Evolutionary conservation across 1,140 invertebrate species (phyloP), one percentile per base, ranked within the genome.

Genomic region (Whitmania pigra): DNA sequence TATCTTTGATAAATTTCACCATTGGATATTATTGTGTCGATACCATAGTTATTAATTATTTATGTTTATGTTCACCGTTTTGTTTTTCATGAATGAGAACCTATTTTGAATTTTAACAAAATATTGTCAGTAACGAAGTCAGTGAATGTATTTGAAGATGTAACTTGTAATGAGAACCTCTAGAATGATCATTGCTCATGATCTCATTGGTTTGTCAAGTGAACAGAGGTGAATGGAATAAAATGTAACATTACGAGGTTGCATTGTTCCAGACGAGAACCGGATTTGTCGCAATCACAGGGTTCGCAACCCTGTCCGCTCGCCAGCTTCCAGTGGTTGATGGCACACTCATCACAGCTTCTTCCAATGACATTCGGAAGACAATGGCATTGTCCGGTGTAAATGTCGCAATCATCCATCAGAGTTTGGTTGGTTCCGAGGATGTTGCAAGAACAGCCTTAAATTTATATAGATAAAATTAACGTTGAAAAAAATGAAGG

Each of bases 321-420:
- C 0, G 95, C 96, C 86, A 97, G 95, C 78, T 91, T 80, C 76
- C 77, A 82, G 75, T 76, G 78, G 22, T 80, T 80, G 18, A 69
- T 71, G 13, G 74, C 67, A 75, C 81, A 82, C 29, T 73, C 36
- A 60, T 81, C 80, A 82, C 96, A 99, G 73, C 89, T 89, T 57
- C 92, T 84, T 0, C 94, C 94, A 76, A 93, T 95, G 0, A 94
- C 77, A 68, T 97, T 95, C 0, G 89, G 86, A 76, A 90, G 87
- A 80, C 96, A 99, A 77, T 90, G 89, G 84, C 96, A 99, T 77
- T 97, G 91, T 0, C 96, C 96, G 68, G 89, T 92, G 67, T 86
- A 83, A 53, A 88, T 86, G 81, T 99, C 87, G 80, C 96, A 99
- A n/a, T 63, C 57, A 49, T 87, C 83, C 3, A 89, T 89, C 57